Conservation (phyloP, 2,888 invertebrate species). For the Rhagonycha lutea region DNA sequence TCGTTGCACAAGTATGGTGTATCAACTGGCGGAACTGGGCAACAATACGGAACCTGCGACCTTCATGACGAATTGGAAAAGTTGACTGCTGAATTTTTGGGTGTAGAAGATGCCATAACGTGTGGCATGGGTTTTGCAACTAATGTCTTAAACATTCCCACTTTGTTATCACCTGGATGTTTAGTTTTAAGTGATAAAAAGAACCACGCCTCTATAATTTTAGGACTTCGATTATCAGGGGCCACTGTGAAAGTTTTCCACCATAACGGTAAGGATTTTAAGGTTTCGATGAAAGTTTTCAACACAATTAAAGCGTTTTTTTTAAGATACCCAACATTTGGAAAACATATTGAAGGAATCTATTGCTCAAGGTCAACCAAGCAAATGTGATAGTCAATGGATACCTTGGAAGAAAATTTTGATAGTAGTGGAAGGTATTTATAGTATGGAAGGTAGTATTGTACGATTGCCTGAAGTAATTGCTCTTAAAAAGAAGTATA, state of each 20-base stretch:
- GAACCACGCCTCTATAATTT: conserved; percentile 95
- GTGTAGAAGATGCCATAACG: conserved; percentile 90
- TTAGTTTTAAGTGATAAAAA: conserved; percentile 94
- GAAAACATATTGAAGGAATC: conserved; percentile 78
- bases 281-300: background rate
- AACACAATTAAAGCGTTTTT: background rate
- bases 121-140: conserved; percentile 99
- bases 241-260: conserved; percentile 86
- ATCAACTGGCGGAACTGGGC: conserved; percentile 74
- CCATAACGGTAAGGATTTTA: conserved; percentile 68
- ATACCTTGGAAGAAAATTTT: conserved; percentile 89
- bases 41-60: conserved; percentile 78
- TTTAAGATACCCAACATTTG: conserved; percentile 75
- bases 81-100: conserved; percentile 84
- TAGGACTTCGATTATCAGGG: conserved; percentile 87
- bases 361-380: conserved; percentile 78
- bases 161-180: conserved; percentile 80
- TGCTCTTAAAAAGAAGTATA: conserved; percentile 89
- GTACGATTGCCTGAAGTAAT: conserved; percentile 87
- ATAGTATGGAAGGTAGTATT: conserved; percentile 98
- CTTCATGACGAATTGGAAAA: conserved; percentile 82
- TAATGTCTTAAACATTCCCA: conserved; percentile 91
- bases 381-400: conserved; percentile 59
- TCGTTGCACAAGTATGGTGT: conserved; percentile 75
- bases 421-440: conserved; percentile 94